Conservation (phyloP, 2,797 vertebrate species). For the Poeciliopsis turneri region DNA sequence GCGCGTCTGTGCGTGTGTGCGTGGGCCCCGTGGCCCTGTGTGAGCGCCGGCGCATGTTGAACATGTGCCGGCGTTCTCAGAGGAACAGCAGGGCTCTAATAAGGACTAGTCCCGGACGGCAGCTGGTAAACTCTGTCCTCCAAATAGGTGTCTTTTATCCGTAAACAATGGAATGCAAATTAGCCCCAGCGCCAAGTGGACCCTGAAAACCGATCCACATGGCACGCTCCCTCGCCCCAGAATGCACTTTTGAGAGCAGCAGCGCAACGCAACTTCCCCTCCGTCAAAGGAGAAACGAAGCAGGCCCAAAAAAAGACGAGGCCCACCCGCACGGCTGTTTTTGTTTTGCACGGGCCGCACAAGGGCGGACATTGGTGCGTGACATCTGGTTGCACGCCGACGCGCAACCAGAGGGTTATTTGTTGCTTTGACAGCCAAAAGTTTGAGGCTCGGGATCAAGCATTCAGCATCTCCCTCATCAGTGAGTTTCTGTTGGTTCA, state of each 20-base stretch:
- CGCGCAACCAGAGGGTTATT: constrained; percentile 35
- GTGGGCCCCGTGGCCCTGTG: background rate
- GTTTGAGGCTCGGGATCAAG: constrained; percentile 36
- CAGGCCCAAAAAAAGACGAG: constrained; percentile 64
- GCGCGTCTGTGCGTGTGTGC: constrained; percentile 30
- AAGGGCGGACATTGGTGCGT: constrained; percentile 20
- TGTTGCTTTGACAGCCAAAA: constrained; percentile 35
- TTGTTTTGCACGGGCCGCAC: constrained; percentile 34
- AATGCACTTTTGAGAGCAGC: constrained; percentile 79
- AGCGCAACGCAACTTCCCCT: constrained; percentile 78
- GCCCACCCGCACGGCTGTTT: constrained; percentile 76
- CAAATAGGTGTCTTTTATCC: constrained; percentile 97
- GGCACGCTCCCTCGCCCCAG: constrained; percentile 81
- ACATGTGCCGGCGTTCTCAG: constrained; percentile 99
- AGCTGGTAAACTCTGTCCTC: constrained; percentile 98
- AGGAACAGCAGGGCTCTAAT: constrained; percentile 96
- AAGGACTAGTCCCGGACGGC: constrained; percentile 95
- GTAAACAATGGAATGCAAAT: constrained; percentile 99
- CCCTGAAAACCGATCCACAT: constrained; percentile 99
- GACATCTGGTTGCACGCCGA: constrained; percentile 13
- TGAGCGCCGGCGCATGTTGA: constrained; percentile 77
- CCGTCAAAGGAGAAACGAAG: constrained; percentile 80
- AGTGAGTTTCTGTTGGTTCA: constrained; percentile 25
- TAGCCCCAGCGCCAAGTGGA: constrained; percentile 93
- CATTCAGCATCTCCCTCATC: constrained; percentile 28